Evolutionary conservation across 2,888 invertebrate species (phyloP), one percentile per base, ranked within the genome.

Genomic region (Eilema depressum): DNA sequence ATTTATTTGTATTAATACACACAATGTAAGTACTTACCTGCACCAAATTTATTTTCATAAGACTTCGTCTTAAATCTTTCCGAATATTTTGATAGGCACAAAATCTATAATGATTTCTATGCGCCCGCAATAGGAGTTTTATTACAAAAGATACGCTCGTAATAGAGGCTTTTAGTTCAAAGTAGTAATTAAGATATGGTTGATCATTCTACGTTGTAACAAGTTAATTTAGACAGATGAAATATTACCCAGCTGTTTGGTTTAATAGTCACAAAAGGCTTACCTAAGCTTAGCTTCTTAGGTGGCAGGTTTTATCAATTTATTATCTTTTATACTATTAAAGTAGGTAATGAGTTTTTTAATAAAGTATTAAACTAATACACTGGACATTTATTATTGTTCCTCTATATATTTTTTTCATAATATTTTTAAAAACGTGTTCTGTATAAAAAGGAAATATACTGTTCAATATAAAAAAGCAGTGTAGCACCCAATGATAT

Each of bases 91-190:
- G 85, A 84, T 81, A 75, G 76, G 78, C 83, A 85, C 78, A 81
- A 87, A 87, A 87, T 88, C 78, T 81, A 81, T 88, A 88, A 88
- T 87, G 70, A 74, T 74, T 77, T 78, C 72, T 79, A 81, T 71
- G 68, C 60, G 17, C 60, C 62, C 33, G 76, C 37, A 74, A 73
- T 80, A 80, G 75, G 73, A 71, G 65, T 72, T 72, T 73, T 70
- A 77, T 76, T 81, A 71, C 66, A 70, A 30, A 72, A 41, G 72
- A 56, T 12, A 65, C 65, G 70, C 59, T n/a, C 70, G 71, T 75
- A 75, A 77, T 75, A 47, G 23, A 63, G 61, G 65, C 30, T 75
- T 72, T 73, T 70, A 68, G 68, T 74, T 71, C 69, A 75, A 70
- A 70, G 41, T 65, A 65, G 75, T 80, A 80, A 85, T 83, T 82